Base-by-base conservation (phyloP, 2,888 invertebrate genomes). In the Tridacna gigas region DNA sequence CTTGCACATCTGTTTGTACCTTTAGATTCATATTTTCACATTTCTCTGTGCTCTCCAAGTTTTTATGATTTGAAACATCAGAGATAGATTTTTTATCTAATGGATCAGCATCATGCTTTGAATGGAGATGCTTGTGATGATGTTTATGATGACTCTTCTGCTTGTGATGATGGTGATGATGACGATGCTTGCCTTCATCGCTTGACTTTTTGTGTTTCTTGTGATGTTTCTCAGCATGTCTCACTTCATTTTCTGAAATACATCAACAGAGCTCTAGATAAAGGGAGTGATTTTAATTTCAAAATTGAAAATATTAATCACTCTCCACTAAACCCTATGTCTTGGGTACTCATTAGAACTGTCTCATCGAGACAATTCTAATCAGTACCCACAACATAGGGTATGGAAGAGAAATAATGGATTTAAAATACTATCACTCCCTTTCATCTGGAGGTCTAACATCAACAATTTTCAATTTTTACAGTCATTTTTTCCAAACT, bases 141-240 rank as follows among this genome's bases (percentile, higher is more conserved):
- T 77, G 77, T 37, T 77, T 65, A 28, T 77, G 77, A 26, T 77
- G 37, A 75, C 71, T 51, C 63, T 61, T 75, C 47, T 75, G 75
- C 15, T 87, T 77, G 66, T 89, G 89, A 73, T 89, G 84, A 61
- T 89, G 86, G 51, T 86, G 79, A 56, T 89, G 89, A 67, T 90
- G 84, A 37, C 85, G 82, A 48, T 89, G 89, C 67, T 91, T 84
- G 20, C 83, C 82, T 71, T 84, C 80, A 28, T 86, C 77, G 45
- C 82, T 74, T 12, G 83, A 71, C 45, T 63, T 73, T 26, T 71
- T 82, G 66, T 79, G 84, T 51, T 81, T 84, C 47, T 85, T 84
- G 18, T 78, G 82, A 73, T 80, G 83, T 45, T 77, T 83, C 20
- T 79, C 79, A 15, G 28, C 37, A 25, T 75, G 63, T 28, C 51